Evolutionary conservation across 2,888 invertebrate genomes (phyloP), one percentile per base, ranked within the genome.

Genomic region (Lamellibrachia satsuma): DNA sequence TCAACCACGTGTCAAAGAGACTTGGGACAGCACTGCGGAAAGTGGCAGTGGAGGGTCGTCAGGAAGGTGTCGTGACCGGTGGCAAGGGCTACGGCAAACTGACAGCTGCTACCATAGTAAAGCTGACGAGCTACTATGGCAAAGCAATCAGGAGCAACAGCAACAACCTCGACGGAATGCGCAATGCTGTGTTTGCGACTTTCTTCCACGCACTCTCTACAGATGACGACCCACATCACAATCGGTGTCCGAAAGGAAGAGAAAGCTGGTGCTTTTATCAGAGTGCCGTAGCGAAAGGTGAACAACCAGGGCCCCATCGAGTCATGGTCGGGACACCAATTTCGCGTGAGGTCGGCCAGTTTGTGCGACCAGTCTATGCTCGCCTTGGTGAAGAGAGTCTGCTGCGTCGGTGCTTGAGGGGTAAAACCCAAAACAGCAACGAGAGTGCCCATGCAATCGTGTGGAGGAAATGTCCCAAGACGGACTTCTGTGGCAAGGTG

Each of bases 81-180:
- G 91, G 27, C 51, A 91, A 52, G 52, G 91, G 91, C 52, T 52
- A 51, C 3, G 91, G 91, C 51, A 91, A 91, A 52, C 91, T 91
- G 51, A 91, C 91, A 51, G 1, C 15, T 22, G 90, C 15, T 90
- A n/a, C n/a, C n/a, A 90, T 90, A n/a, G n/a, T n/a, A n/a, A 90
- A 91, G 22, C 91, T 91, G 51, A 91, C 91, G 11, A 22, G 52
- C 11, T 91, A 91, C 91, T 91, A 91, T 22, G 91, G 51, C 51
- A 52, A 11, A 11, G 91, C 91, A 22, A 52, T 91, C 52, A 91
- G 91, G 9, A 60, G 22, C 11, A 60, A 60, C 60, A 15, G 15
- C 60, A 60, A 60, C 60, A 60, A 60, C 60, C 60, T 60, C 11
- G 60, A 60, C 60, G 2, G 15, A 60, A 60, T 60, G 60, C 60